Evolutionary conservation across 1,140 invertebrate genomes (phyloP), one percentile per base, ranked within the genome.

Genomic region (Scaptodrosophila lebanonensis): DNA sequence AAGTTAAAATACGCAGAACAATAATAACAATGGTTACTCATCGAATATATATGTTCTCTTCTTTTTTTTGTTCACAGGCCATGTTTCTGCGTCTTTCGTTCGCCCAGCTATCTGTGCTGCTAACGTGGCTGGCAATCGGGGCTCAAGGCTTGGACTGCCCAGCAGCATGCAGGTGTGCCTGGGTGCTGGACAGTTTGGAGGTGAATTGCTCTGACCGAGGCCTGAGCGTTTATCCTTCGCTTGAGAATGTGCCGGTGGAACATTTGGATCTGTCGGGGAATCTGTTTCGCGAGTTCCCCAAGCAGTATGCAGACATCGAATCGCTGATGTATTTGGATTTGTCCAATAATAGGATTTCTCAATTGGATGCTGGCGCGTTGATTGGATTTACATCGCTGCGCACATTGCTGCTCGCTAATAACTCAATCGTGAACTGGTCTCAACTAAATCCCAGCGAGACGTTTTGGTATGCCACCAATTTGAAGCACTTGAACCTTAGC

Each of bases 251-350:
- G 52, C 89, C 89, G 73, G 77, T 88, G 13, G 86, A 90, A 57
- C 85, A 88, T 11, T 40, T 91, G 45, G 77, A 89, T 20, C 51
- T 91, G 25, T 88, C 88, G 0, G 87, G 88, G 44, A 91, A 91
- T 49, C 40, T 88, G 8, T 91, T 91, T 35, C 42, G 57, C 0
- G 67, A 77, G 9, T 89, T 91, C 62, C 91, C 91, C n/a, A 36
- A 49, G 1, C 83, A 87, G 54, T 62, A 87, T 70, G 44, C 83
- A 8, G 48, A 86, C 18, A 84, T 87, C 66, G 32, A 82, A 20
- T 87, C 88, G n/a, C 71, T 92, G 36, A 66, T 88, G 35, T 85
- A 84, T 27, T 77, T 92, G 35, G 89, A 91, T 71, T 48, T 91
- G 12, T 91, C 90, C 15, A 75, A 87, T 25, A 92, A 92, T 65